Evolutionary conservation across 2,797 vertebrate species (phyloP).

Genomic region (Champsocephalus gunnari): DNA sequence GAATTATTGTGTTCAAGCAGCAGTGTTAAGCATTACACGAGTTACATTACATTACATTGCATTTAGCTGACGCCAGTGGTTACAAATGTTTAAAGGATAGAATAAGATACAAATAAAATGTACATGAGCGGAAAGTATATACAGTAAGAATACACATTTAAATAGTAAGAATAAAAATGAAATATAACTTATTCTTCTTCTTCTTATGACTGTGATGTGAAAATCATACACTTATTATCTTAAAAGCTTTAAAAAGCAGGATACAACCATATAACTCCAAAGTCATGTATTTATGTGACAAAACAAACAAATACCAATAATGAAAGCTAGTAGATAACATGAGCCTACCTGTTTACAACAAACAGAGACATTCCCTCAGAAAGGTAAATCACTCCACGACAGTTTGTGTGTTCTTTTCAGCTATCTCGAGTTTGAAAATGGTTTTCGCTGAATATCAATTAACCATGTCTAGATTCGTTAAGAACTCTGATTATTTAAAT

Average conservation of each 20-base stretch:
- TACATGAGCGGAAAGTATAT: no score
- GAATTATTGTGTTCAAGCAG: no score
- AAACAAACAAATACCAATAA: neutral
- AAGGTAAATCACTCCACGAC: neutral
- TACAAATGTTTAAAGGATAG: no score
- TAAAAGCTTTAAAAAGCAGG: neutral
- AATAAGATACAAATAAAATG: no score
- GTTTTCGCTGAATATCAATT: neutral
- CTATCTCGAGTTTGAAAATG: neutral
- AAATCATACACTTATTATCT: neutral
- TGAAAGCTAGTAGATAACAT: neutral
- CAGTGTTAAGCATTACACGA: no score
- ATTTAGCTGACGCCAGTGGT: no score
- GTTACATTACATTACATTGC: no score
- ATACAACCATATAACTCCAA: neutral
- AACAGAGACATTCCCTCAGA: slow-evolving; percentile 70
- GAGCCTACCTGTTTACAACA: slow-evolving; percentile 69
- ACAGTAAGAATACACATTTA: no score
- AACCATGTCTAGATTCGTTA: neutral
- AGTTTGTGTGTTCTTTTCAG: neutral
- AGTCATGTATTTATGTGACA: no score
- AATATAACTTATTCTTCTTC: no score
- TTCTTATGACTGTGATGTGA: neutral
- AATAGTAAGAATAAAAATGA: no score
- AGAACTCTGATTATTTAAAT: neutral